Base-by-base conservation (phyloP, 2,113 vertebrate genomes). In the Indri indri region DNA sequence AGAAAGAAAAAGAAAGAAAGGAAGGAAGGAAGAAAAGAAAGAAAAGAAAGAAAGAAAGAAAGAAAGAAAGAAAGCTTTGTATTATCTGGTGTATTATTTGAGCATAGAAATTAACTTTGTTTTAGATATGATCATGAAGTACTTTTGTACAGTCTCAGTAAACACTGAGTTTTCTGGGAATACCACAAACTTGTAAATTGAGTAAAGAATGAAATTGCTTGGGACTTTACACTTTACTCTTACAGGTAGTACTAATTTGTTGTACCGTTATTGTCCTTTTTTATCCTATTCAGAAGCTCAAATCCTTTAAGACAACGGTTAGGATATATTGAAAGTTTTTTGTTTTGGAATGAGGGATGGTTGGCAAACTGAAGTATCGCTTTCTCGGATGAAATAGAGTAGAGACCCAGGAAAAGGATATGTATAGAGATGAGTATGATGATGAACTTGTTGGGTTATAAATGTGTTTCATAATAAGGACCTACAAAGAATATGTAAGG, bases 241-340 rank as follows among this genome's bases (percentile, higher is more conserved):
- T 54, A 37, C 50, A 73, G 18, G 37, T 80, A 32, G 30, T 80
- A 85, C 45, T 92, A 17, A 63, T 70, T 88, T 96, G 27, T 90
- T 94, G 66, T 66, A 73, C 22, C 23, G 57, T 54, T 54, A 37
- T 86, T 95, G 79, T 76, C 86, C n/a, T 23, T 32, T 90, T 93
- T 88, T 88, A 61, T 80, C 7, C 76, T 95, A 37, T 87, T 87
- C 87, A 92, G 63, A 87, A 90, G 37, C 22, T 65, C 68, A 87
- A 45, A 52, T 61, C 34, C 40, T 87, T 84, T 95, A 88, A 93
- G 11, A 79, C 50, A 88, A 27, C 71, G 30, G 34, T 83, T 79
- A 88, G 18, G 5, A 52, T 91, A 71, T 73, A 42, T 42, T 83
- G 37, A 32, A 87, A 94, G 22, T 17, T 4, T 40, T 57, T 18